phyloP scores from a whole-genome alignment of 2,888 invertebrate genomes.

The Ormyrus rosae region DNA sequence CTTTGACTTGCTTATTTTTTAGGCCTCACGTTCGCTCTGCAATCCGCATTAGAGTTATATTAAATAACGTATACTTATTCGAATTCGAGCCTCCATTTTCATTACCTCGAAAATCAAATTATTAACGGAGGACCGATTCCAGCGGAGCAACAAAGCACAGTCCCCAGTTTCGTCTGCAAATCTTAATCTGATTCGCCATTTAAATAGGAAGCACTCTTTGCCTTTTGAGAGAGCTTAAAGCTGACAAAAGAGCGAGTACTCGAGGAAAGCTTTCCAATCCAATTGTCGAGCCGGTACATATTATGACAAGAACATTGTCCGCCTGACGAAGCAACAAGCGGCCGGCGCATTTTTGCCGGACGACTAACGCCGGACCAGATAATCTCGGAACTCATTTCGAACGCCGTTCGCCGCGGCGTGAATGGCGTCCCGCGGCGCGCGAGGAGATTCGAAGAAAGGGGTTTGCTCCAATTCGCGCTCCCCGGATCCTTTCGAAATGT shows the following conservation, averaged over 20 bases:
- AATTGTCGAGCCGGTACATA: slow-evolving; percentile 57
- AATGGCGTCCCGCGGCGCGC: slow-evolving; percentile 69
- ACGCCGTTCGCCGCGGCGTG: slow-evolving; percentile 65
- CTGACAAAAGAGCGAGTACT: neutral
- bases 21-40: neutral
- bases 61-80: slow-evolving; percentile 31
- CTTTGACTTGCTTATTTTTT: slow-evolving; percentile 57
- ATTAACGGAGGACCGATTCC: neutral
- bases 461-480: slow-evolving; percentile 71
- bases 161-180: no score
- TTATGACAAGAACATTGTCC: slow-evolving; percentile 68
- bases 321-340: slow-evolving; percentile 64
- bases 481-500: slow-evolving; percentile 63
- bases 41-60: slow-evolving; percentile 20
- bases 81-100: slow-evolving; percentile 23
- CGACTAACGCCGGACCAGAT: slow-evolving; percentile 61
- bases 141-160: neutral
- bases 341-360: slow-evolving; percentile 64
- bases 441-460: slow-evolving; percentile 68
- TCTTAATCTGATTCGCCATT: no score
- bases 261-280: slow-evolving; percentile 32
- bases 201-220: no score
- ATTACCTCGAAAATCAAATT: no score
- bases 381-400: slow-evolving; percentile 68
- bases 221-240: neutral